Conservation (phyloP, 2,113 vertebrate genomes). For the Hepsetus odoe region DNA sequence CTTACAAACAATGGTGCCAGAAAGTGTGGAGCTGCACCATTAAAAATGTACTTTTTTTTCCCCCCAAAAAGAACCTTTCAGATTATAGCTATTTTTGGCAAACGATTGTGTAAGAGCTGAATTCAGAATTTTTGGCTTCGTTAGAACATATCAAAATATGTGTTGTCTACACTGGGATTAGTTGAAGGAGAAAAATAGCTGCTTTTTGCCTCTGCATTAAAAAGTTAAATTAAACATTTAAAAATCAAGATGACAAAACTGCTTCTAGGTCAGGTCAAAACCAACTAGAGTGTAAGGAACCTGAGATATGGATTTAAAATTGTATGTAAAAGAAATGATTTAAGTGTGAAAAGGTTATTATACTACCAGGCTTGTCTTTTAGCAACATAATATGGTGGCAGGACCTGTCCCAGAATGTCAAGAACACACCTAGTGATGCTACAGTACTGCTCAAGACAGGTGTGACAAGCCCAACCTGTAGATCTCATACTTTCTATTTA, state of each 20-base stretch:
- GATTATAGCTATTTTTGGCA: too few relatives aligned
- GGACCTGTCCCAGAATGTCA: neutral
- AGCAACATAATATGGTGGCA: neutral
- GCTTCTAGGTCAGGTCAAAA: too few relatives aligned
- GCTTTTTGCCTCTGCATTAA: too few relatives aligned
- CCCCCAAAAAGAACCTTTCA: too few relatives aligned
- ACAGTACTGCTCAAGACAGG: conserved; percentile 24
- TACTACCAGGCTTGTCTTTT: neutral
- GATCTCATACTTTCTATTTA: conserved; percentile 5
- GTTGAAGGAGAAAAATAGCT: too few relatives aligned
- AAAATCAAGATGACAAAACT: neutral
- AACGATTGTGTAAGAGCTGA: too few relatives aligned
- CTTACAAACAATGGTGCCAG: too few relatives aligned
- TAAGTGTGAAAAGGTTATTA: neutral
- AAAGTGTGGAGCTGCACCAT: too few relatives aligned
- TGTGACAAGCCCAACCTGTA: conserved; percentile 45
- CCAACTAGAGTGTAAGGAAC: neutral
- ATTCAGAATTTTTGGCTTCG: too few relatives aligned
- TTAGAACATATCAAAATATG: too few relatives aligned
- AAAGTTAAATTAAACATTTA: neutral
- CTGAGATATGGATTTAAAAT: neutral
- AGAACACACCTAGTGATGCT: conserved; percentile 7
- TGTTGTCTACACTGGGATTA: too few relatives aligned
- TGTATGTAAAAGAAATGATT: neutral
- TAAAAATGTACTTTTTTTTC: too few relatives aligned